Conservation (phyloP, 2,888 invertebrate genomes). For the Monochamus alternatus region DNA sequence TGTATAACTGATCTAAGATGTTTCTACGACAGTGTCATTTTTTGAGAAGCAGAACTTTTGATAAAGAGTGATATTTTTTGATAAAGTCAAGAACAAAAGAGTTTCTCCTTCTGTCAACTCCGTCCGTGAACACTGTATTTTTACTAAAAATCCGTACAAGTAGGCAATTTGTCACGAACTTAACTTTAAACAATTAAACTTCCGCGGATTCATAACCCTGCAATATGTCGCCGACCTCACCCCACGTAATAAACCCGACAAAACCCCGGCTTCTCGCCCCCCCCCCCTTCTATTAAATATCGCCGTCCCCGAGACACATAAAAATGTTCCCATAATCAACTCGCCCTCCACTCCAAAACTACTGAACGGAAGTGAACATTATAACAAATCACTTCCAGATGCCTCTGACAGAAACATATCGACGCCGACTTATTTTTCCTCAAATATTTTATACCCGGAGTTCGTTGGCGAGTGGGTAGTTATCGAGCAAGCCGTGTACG, state of each 20-base stretch:
- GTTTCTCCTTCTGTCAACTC: too few species aligned
- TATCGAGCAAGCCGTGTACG: slow-evolving; percentile 43
- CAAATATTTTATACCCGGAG: slow-evolving; percentile 43
- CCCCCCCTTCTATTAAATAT: not conserved
- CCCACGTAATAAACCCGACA: not conserved
- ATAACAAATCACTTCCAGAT: slow-evolving; percentile 55
- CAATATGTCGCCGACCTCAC: not conserved
- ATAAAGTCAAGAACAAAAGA: too few species aligned
- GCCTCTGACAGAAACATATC: slow-evolving; percentile 48
- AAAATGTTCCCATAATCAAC: slow-evolving; percentile 28
- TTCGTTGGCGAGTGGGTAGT: slow-evolving; percentile 43
- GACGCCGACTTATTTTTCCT: slow-evolving; percentile 45
- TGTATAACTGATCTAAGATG: too few species aligned
- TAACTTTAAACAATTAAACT: not conserved
- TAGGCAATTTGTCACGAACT: too few species aligned
- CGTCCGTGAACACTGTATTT: too few species aligned
- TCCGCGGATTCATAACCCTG: not conserved
- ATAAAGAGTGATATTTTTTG: too few species aligned
- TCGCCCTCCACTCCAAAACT: slow-evolving; percentile 17
- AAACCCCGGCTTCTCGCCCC: not conserved
- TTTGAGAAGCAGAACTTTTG: too few species aligned
- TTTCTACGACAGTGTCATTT: too few species aligned
- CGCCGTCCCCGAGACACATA: slow-evolving; percentile 4
- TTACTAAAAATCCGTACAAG: too few species aligned
- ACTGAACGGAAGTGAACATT: slow-evolving; percentile 19